Base-by-base conservation (phyloP, 92 coral and sea anemone species). In the Paragorgia papillata region DNA sequence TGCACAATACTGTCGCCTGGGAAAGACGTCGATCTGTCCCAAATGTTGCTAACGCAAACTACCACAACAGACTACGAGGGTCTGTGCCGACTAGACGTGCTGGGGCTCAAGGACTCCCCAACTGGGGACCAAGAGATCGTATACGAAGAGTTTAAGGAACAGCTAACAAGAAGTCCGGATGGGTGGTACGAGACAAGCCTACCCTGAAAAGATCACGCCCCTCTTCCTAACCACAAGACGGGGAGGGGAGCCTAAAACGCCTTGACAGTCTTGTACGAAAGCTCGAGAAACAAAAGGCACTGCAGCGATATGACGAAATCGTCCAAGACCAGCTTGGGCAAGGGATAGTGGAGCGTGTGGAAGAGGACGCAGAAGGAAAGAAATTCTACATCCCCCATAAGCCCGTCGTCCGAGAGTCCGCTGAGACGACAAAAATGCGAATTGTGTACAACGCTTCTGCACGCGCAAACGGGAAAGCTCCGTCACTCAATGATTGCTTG, bases 41-140 rank as follows among this genome's bases (percentile, higher is more conserved):
- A 13, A 80, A 76, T 56, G 88, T 19, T 84, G 58, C 74, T 75
- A 62, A 75, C 83, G 10, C 84, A 86, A 59, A 67, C 86, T 39
- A 80, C 80, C 43, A 37, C 44, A 7, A 50, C 63, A 17, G 87
- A 83, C 43, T 76, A 76, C 35, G 82, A 76, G 58, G 32, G 28
- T 57, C 81, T 82, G n/a, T 82, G 83, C 48, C 46, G 60, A 37
- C 51, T 83, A n/a, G 79, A 76, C 64, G 82, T 83, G 61, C 34
- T 76, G 32, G 87, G 83, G 2, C 74, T 83, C 9, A 20, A 66
- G 62, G 82, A 60, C 37, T 48, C 66, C 10, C 46, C 83, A 44
- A 46, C 24, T 27, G 76, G 76, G 1, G 83, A 83, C 57, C 83
- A 76, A 68, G 32, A 27, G 21, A 53, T 50, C 32, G 77, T 82